phyloP scores from a whole-genome alignment of 37 sponge, comb jelly and placozoan species.

The Oopsacas minuta region DNA sequence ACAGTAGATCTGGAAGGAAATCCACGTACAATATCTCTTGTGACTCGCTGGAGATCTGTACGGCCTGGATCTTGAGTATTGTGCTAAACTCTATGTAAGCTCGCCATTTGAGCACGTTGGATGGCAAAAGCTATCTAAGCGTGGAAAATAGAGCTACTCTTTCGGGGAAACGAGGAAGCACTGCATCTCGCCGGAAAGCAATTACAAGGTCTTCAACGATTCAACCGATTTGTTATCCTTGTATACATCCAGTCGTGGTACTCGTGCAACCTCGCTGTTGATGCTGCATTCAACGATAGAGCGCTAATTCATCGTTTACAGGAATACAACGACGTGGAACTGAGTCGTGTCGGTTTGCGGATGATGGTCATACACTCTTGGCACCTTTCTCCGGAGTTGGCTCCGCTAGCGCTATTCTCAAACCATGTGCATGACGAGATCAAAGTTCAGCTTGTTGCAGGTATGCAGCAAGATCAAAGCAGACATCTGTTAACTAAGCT shows the following conservation, averaged over 20 bases:
- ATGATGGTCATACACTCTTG: constrained; percentile 19
- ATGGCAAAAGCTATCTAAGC: constrained; percentile 14
- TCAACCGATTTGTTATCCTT: constrained; percentile 17
- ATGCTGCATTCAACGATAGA: constrained; percentile 2
- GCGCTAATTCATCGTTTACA: constrained; percentile 19
- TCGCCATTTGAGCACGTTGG: constrained; percentile 21
- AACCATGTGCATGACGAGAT: constrained; percentile 11
- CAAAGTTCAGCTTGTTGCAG: constrained; percentile 15
- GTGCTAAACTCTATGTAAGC: no score
- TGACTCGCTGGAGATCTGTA: no score
- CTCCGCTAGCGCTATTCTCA: constrained; percentile 14
- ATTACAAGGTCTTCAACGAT: constrained; percentile 19
- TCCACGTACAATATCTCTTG: no score
- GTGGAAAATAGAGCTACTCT: constrained; percentile 14
- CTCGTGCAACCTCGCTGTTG: constrained; percentile 15
- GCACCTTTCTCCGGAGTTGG: constrained; percentile 19
- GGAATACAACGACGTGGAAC: constrained; percentile 16
- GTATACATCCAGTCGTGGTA: constrained; percentile 19
- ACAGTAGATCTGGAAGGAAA: no score
- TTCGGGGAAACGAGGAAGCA: constrained; percentile 19
- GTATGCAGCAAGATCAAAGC: not conserved
- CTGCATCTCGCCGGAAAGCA: not conserved
- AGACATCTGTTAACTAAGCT: constrained; percentile 7
- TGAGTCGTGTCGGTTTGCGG: constrained; percentile 19
- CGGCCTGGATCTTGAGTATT: no score